phyloP scores from a whole-genome alignment of 2,113 vertebrate genomes.

The Heptranchias perlo region DNA sequence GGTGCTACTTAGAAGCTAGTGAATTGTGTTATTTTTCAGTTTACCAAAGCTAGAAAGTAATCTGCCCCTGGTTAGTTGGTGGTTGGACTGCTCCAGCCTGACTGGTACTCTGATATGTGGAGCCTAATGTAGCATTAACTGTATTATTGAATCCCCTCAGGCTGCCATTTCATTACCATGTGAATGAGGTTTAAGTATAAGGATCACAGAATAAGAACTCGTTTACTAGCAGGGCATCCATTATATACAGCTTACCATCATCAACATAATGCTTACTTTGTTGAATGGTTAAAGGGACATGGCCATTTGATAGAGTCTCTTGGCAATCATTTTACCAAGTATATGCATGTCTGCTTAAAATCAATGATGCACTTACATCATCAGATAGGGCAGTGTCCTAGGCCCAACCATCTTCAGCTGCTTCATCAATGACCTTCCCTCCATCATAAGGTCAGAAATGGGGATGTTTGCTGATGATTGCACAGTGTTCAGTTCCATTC shows the following conservation, averaged over 20 bases:
- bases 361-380: no score
- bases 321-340: neutral
- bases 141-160: neutral
- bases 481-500: no score
- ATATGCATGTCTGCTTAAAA: neutral
- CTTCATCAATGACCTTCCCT: no score
- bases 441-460: no score
- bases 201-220: neutral
- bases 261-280: neutral
- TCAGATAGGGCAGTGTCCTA: no score
- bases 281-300: no score
- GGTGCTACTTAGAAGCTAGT: neutral
- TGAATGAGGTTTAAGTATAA: neutral
- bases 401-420: no score
- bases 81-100: neutral
- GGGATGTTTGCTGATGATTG: no score
- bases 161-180: neutral
- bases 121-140: neutral
- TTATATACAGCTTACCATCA: neutral
- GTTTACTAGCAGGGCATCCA: neutral
- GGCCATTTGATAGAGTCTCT: neutral
- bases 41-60: neutral
- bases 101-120: no score
- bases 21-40: neutral
- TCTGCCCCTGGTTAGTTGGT: neutral